Evolutionary conservation across 2,113 vertebrate species (phyloP).

Genomic region (Salvelinus sp.): DNA sequence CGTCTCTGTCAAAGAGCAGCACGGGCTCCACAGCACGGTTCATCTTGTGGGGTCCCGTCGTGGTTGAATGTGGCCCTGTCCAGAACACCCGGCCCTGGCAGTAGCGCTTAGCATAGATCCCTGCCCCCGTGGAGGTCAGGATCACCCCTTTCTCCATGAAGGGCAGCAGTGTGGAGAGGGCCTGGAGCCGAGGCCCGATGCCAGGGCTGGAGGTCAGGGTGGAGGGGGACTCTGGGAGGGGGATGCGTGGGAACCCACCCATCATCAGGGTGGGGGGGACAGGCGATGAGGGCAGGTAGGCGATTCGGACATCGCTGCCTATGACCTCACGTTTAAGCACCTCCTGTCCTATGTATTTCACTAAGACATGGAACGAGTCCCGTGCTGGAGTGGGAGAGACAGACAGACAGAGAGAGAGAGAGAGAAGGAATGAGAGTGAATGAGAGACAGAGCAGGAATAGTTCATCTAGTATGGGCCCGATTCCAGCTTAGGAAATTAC

Average conservation of each 20-base stretch:
- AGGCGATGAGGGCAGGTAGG: constrained; percentile 45
- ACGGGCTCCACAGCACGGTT: constrained; percentile 67
- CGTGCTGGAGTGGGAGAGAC: constrained; percentile 38
- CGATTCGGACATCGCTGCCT: constrained; percentile 64
- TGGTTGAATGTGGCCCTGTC: constrained; percentile 66
- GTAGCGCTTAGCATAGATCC: constrained; percentile 76
- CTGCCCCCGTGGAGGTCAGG: constrained; percentile 72
- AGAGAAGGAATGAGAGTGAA: background rate
- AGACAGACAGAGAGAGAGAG: background rate
- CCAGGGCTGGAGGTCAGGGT: constrained; percentile 48
- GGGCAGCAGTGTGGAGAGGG: constrained; percentile 69
- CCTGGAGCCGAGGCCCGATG: constrained; percentile 28
- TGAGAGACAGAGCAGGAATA: too few relatives aligned
- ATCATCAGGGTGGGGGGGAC: constrained; percentile 52
- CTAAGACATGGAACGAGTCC: constrained; percentile 71
- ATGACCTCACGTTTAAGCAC: constrained; percentile 63
- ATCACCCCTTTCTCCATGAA: constrained; percentile 79
- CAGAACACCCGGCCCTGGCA: constrained; percentile 82
- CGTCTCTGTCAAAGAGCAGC: constrained; percentile 75
- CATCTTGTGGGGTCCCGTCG: constrained; percentile 67
- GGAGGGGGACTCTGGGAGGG: constrained; percentile 59
- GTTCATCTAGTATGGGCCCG: too few relatives aligned
- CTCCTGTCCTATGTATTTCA: constrained; percentile 75
- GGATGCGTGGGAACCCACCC: constrained; percentile 50
- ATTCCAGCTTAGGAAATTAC: too few relatives aligned